Evolutionary conservation across 2,113 vertebrate species (phyloP), one percentile per base, ranked within the genome.

Genomic region (Paracanthobrama guichenoti): DNA sequence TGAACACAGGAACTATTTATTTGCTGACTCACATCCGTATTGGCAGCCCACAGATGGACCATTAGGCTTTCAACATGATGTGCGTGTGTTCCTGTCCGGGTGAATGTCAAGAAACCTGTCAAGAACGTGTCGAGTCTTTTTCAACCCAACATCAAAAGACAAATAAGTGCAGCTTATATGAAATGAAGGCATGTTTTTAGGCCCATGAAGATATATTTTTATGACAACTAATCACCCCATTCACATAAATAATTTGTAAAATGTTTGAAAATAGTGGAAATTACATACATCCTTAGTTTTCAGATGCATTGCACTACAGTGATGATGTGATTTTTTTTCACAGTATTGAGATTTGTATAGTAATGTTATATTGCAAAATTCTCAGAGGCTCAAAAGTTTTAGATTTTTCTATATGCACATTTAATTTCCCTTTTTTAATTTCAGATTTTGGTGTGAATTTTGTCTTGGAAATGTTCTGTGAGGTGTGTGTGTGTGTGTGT

Each of bases 41-140:
- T 59, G 50, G 18, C 28, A 77, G 53, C 11, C 31, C 53, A 77
- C 11, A 77, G n/a, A 24, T 26, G 2, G n/a, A 26, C 53, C 31
- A 39, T 77, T 59, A 59, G 74, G 28, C 74, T 59, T 72, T 72
- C 22, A 72, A 46, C 69, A 46, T 22, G 11, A 46, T 72, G 42
- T 44, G 22, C 8, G 31, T 46, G 9, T n/a, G 53, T 7, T 77
- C 57, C 20, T 59, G 74, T 59, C 28, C 2, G 0, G 0, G 11
- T n/a, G 10, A 59, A 77, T 57, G 31, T 39, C 28, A 57, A 31
- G 28, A 59, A 57, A 77, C 20, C 53, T 77, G 50, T n/a, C 48
- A 57, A 57, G 28, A 77, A 57, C 5, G 16, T 18, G 10, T 14
- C 3, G 1, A 72, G 12, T 13, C 42, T 72, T 24, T 72, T 46